phyloP scores from a whole-genome alignment of 2,888 invertebrate species.

The Galeopsomyia nigrocyanea region DNA sequence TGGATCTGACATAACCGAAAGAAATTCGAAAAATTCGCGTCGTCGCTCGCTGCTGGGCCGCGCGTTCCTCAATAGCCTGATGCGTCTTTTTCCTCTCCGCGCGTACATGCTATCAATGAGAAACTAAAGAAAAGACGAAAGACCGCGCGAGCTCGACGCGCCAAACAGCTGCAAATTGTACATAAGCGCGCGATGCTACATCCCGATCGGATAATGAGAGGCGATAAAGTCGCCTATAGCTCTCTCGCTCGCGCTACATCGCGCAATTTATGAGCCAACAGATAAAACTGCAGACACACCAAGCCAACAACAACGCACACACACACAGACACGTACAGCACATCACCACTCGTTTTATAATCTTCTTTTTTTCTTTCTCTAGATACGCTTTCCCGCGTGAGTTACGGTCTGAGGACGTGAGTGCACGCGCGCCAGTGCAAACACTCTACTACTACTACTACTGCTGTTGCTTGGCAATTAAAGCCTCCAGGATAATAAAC shows the following conservation, averaged over 20 bases:
- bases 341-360: no score
- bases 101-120: no score
- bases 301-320: no score
- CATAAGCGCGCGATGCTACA: background rate
- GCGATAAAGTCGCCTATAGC: slow-evolving; percentile 16
- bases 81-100: no score
- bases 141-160: background rate
- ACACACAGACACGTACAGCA: no score
- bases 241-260: slow-evolving; percentile 3
- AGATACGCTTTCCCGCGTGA: background rate
- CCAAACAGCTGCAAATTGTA: slow-evolving; percentile 16
- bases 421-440: background rate
- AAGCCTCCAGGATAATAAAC: slow-evolving; percentile 35
- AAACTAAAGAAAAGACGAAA: background rate
- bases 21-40: no score
- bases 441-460: background rate
- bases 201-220: slow-evolving; percentile 24
- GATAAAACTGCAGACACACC: slow-evolving; percentile 2
- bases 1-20: no score
- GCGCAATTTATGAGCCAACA: slow-evolving; percentile 20
- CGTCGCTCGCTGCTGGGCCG: no score
- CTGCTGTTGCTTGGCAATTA: slow-evolving; percentile 30
- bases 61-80: no score
- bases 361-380: no score
- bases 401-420: slow-evolving; percentile 9